Conservation (phyloP, 2,888 invertebrate species). For the Sussaba pulchella region DNA sequence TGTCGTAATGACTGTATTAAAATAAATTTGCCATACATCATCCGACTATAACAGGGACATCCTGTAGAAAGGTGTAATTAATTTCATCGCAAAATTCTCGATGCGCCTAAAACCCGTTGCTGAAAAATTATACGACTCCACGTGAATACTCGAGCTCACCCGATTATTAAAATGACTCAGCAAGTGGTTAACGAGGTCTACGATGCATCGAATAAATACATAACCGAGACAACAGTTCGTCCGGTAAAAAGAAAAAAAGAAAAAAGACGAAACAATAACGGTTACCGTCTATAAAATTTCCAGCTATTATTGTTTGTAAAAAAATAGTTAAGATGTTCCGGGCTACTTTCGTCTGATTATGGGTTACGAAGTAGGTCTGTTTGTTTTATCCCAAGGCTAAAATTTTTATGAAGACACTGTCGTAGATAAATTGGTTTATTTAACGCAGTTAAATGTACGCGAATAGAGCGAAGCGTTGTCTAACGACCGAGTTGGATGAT, state of each 20-base stretch:
- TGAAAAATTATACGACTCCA: background rate
- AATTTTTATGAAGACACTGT: slow-evolving; percentile 7
- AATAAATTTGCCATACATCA: background rate
- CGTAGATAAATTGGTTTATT: slow-evolving; percentile 42
- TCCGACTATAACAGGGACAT: background rate
- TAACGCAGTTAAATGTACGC: slow-evolving; percentile 32
- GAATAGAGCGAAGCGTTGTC: background rate
- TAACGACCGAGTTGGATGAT: background rate
- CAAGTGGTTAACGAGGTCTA: background rate
- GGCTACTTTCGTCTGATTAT: background rate
- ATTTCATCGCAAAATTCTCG: background rate
- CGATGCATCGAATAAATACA: background rate
- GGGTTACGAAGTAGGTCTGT: background rate
- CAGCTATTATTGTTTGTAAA: background rate
- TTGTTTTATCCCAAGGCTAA: background rate
- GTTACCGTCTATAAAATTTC: too few species aligned
- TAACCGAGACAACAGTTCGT: background rate
- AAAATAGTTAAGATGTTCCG: background rate
- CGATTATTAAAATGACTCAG: slow-evolving; percentile 1
- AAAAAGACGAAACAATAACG: too few species aligned
- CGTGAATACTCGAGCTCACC: background rate
- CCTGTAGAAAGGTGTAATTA: background rate
- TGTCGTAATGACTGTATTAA: too few species aligned
- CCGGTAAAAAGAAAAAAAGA: background rate
- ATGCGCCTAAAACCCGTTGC: background rate